These are phyloP conservation scores for Stomorhina lunata DNA, from an alignment of 2,888 invertebrate genomes.

Conservation along the genomic window DNA sequence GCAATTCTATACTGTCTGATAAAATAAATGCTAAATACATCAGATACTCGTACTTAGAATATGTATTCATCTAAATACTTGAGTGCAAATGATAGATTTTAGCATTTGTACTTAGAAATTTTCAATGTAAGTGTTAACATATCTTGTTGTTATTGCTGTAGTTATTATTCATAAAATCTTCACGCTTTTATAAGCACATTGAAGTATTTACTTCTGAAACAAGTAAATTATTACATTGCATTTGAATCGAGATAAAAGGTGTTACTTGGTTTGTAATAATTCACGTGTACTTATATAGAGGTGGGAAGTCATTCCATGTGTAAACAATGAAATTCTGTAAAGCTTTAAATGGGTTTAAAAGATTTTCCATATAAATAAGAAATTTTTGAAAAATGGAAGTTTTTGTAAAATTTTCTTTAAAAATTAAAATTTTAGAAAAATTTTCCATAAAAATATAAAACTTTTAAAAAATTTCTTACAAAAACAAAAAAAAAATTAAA, in stretches of 20 bases:
- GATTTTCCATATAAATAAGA: too few species aligned
- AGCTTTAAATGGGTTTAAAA: too few species aligned
- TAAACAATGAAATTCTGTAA: not conserved
- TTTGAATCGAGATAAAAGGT: conserved; percentile 5
- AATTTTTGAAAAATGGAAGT: too few species aligned
- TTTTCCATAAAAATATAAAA: too few species aligned
- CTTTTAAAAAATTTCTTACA: too few species aligned
- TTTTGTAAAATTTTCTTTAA: too few species aligned
- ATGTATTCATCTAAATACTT: not conserved
- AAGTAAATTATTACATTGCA: conserved; percentile 31
- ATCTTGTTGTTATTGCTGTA: conserved; percentile 24
- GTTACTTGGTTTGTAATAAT: not conserved
- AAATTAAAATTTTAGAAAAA: too few species aligned
- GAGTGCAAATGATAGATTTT: not conserved
- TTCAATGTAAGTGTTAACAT: conserved; percentile 58
- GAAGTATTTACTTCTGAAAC: conserved; percentile 35
- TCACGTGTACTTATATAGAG: not conserved
- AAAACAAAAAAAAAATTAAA: too few species aligned
- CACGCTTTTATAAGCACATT: conserved; percentile 61
- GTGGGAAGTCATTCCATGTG: not conserved
- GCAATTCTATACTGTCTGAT: conserved; percentile 35
- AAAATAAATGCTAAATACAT: conserved; percentile 34
- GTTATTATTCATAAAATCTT: conserved; percentile 57
- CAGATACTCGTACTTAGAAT: not conserved
- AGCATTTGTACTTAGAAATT: not conserved